These are phyloP conservation scores for Stictocephala bisonia DNA, from an alignment of 2,888 invertebrate species.

Conservation along the genomic window DNA sequence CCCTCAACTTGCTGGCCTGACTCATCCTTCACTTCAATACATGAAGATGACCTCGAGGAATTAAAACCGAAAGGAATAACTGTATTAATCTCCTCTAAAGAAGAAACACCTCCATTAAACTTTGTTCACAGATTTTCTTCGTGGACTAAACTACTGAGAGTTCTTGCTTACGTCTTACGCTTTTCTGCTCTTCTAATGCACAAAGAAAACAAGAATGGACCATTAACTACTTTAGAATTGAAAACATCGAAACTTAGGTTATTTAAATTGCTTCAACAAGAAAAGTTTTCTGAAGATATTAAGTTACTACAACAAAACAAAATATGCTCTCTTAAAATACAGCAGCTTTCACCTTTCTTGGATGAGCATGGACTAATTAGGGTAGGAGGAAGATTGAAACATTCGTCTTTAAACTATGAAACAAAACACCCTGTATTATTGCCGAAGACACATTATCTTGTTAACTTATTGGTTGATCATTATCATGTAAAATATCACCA, in stretches of 20 bases:
- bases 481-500: slow-evolving; percentile 48
- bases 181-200: neutral
- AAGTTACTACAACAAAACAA: neutral
- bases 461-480: slow-evolving; percentile 44
- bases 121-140: neutral
- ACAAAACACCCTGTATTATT: neutral
- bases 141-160: neutral
- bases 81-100: neutral
- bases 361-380: slow-evolving; percentile 25
- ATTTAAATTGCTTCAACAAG: neutral
- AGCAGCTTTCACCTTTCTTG: neutral
- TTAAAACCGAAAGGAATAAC: neutral
- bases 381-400: slow-evolving; percentile 48
- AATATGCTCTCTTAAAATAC: neutral
- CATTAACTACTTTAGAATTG: neutral
- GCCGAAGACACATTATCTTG: neutral
- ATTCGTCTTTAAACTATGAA: slow-evolving; percentile 33
- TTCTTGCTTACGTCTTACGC: neutral
- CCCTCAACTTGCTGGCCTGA: too few relatives aligned
- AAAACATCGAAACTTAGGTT: neutral
- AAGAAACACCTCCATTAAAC: neutral
- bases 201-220: neutral
- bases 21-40: neutral
- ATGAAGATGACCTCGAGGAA: neutral
- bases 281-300: neutral